Percentiles rank a stretch among this genome's conserved stretches.
These are phyloP conservation scores for Jaculus jaculus DNA, from an alignment of 2,113 vertebrate genomes.

Conservation along the genomic window DNA sequence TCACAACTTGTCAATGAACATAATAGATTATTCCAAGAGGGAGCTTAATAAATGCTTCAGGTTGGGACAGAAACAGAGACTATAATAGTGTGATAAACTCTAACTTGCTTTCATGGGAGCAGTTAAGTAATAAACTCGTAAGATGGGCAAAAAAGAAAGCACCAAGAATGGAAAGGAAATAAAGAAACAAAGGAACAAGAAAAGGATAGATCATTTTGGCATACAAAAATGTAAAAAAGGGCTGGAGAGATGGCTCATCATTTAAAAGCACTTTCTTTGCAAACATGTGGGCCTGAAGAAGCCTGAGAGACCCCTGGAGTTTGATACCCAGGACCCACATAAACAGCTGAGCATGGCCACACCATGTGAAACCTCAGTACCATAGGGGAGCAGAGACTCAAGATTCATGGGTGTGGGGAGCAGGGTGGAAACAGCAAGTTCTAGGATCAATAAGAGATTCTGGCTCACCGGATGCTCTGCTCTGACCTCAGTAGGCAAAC, in stretches of 20 bases:
- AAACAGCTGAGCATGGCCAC: too few relatives aligned
- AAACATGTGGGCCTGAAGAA: too few relatives aligned
- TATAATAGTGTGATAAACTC: not conserved
- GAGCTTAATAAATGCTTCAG: conserved; percentile 14
- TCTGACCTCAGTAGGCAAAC: too few relatives aligned
- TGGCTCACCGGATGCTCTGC: too few relatives aligned
- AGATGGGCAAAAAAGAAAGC: not conserved
- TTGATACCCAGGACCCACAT: too few relatives aligned
- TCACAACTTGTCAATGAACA: not conserved
- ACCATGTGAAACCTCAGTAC: too few relatives aligned
- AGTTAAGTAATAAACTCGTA: not conserved
- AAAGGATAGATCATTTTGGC: not conserved
- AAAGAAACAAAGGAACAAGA: not conserved
- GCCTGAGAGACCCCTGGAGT: not conserved
- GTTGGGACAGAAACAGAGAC: not conserved
- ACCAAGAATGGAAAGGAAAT: not conserved
- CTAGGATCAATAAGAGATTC: too few relatives aligned
- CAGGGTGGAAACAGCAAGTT: too few relatives aligned
- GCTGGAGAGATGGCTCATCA: too few relatives aligned
- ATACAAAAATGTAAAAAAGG: not conserved
- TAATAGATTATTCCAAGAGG: not conserved
- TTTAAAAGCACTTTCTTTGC: too few relatives aligned
- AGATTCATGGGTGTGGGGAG: too few relatives aligned
- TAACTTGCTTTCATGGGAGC: not conserved
- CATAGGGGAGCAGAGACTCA: too few relatives aligned